Base-by-base conservation (phyloP, 2,888 invertebrate species). In the Trisateles emortualis region DNA sequence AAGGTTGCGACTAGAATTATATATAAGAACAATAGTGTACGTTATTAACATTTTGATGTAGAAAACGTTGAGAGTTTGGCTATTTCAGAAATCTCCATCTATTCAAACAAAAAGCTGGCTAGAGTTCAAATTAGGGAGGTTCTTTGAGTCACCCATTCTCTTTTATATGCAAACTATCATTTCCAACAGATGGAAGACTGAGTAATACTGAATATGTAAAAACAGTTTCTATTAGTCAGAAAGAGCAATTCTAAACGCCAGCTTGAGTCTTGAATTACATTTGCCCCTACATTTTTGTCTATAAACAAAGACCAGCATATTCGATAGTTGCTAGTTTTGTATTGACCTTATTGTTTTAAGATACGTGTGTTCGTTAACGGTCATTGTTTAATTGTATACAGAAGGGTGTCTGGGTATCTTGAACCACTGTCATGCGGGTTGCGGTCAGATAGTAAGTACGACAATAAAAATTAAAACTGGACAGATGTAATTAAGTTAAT, bases 381-480 rank as follows among this genome's bases (percentile, higher is more conserved):
- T 64, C 68, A 67, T 72, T 71, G 60, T 61, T 60, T 64, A 57
- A 51, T 58, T 50, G 55, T 44, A 52, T 46, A 32, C 48, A 59
- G 61, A 65, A 59, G 61, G 67, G 54, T 57, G 48, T 52, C 52
- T 35, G 14, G 35, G 11, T 33, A 43, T 46, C 49, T 32, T 11
- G 32, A 55, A 44, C 54, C 47, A 48, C 22, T 24, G 6, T 4
- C 6, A 32, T 13, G 29, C 29, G 29, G 29, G 33, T 33, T 13
- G 13, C 33, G 14, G 14, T 13, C 33, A 33, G 13, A 33, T 0
- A 33, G 33, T 3, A n/a, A 29, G 1, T 10, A n/a, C 10, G 3
- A 3, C 10, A 29, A 29, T 22, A 3, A 22, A 22, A n/a, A n/a
- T n/a, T n/a, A n/a, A n/a, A n/a, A n/a, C n/a, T n/a, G n/a, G n/a